These are phyloP conservation scores for Drosophila austrosaltans DNA, from an alignment of 2,888 invertebrate species.

Conservation along the genomic window DNA sequence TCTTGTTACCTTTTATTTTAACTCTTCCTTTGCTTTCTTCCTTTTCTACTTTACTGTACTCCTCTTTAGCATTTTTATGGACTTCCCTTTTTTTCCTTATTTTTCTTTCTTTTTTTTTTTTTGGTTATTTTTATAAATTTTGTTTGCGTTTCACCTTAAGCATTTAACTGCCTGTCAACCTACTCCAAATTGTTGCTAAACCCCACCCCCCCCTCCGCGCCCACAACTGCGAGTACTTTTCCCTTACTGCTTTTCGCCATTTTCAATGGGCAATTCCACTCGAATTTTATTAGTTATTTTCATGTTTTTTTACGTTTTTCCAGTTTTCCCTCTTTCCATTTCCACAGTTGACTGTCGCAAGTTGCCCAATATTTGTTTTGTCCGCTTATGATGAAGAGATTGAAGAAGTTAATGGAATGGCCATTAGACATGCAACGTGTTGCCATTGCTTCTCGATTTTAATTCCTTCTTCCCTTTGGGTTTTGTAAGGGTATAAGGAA, in stretches of 20 bases:
- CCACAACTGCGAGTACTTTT: neutral
- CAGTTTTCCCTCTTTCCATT: slow-evolving; percentile 28
- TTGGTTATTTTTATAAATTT: neutral
- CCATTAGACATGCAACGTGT: slow-evolving; percentile 66
- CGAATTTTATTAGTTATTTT: slow-evolving; percentile 68
- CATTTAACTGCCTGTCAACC: slow-evolving; percentile 16
- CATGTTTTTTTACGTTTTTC: slow-evolving; percentile 57
- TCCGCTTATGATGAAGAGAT: slow-evolving; percentile 72
- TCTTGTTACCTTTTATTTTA: neutral
- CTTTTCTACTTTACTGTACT: neutral
- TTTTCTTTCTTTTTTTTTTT: neutral
- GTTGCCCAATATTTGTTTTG: slow-evolving; percentile 1
- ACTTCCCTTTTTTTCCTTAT: neutral
- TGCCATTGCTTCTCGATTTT: slow-evolving; percentile 51
- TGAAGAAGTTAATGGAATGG: slow-evolving; percentile 70
- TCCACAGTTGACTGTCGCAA: slow-evolving; percentile 2
- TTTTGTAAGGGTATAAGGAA: too few relatives aligned
- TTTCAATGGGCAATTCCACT: slow-evolving; percentile 59
- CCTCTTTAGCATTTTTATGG: neutral
- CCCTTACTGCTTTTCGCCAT: neutral
- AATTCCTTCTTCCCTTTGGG: neutral
- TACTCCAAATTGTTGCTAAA: neutral
- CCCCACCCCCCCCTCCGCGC: neutral
- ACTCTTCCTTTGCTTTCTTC: neutral
- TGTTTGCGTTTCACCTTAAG: slow-evolving; percentile 7